These are phyloP conservation scores for Bombus consobrinus DNA, from an alignment of 1,140 invertebrate species.

Conservation along the genomic window DNA sequence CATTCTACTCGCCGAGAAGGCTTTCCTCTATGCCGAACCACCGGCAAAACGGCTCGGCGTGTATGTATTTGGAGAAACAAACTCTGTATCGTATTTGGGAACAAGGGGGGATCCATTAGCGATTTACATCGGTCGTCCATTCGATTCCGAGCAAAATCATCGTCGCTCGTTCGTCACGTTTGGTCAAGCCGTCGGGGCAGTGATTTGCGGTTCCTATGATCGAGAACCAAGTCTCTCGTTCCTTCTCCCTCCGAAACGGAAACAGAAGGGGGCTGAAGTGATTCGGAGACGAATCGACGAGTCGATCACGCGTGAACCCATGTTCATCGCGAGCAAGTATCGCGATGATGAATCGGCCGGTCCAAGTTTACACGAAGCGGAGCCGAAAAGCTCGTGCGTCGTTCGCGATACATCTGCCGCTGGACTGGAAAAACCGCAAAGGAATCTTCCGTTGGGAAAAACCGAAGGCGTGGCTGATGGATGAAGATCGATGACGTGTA, in stretches of 20 bases:
- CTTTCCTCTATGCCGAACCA: neutral
- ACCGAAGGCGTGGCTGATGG: constrained; percentile 74
- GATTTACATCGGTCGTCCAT: neutral
- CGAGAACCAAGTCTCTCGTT: too few relatives aligned
- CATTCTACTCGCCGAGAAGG: neutral
- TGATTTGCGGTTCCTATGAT: constrained; percentile 41
- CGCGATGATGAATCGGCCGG: constrained; percentile 61
- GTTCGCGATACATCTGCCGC: constrained; percentile 67
- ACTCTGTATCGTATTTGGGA: neutral
- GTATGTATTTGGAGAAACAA: constrained; percentile 26
- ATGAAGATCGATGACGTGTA: constrained; percentile 80
- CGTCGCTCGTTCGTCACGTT: constrained; percentile 49
- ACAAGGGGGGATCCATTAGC: constrained; percentile 31
- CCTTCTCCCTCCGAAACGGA: neutral
- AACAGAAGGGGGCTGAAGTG: neutral
- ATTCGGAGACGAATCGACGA: constrained; percentile 20
- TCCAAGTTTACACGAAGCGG: constrained; percentile 34
- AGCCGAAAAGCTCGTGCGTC: constrained; percentile 13
- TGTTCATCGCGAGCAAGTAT: constrained; percentile 30
- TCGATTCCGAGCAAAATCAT: constrained; percentile 35
- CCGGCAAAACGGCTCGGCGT: neutral
- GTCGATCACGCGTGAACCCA: constrained; percentile 44
- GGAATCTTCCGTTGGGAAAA: constrained; percentile 51
- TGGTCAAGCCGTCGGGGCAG: constrained; percentile 40
- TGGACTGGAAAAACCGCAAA: constrained; percentile 51